Evolutionary conservation across 2,888 invertebrate species (phyloP), one percentile per base, ranked within the genome.

Genomic region (Nematopogon swammerdamellus): DNA sequence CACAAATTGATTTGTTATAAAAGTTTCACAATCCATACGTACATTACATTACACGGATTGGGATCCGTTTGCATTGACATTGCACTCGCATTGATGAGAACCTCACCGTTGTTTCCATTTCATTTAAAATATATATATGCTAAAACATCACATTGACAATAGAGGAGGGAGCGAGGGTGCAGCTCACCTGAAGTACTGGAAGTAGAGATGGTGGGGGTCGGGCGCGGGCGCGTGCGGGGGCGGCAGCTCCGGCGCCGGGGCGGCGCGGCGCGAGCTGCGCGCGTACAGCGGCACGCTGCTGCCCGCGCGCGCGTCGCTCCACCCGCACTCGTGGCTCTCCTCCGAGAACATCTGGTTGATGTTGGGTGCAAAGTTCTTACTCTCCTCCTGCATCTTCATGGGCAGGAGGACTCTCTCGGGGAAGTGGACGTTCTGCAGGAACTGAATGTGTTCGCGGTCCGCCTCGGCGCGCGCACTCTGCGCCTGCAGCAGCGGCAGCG

Each of bases 351-450:
- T 55, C 19, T 55, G 58, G 57, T 61, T 48, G 59, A 63, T 61
- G 44, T 61, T 60, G 43, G 67, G 60, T 3, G 67, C 59, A 51
- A 67, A 66, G 55, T 67, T 54, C 43, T 58, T 46, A 14, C 14
- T 36, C 36, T 25, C 25, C 50, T 56, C 55, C 49, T 59, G 57
- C 36, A 36, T 14, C 36, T 36, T 36, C 36, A 36, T 36, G 3
- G 60, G 56, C n/a, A 56, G 52, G 20, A 60, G 59, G 16, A 47
- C 48, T 29, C 64, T 63, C 60, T 79, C 76, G 0, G 80, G 80
- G 55, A 81, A 80, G 62, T 84, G 83, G 3, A 83, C 82, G 58
- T 83, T 83, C 55, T 81, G 82, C 49, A 82, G 66, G 62, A 83
- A 83, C 58, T 83, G 83, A 53, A 83, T 81, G 50, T 72, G 62